These are phyloP conservation scores for Argyrosomus japonicus DNA, from an alignment of 2,113 vertebrate genomes.

Conservation along the genomic window DNA sequence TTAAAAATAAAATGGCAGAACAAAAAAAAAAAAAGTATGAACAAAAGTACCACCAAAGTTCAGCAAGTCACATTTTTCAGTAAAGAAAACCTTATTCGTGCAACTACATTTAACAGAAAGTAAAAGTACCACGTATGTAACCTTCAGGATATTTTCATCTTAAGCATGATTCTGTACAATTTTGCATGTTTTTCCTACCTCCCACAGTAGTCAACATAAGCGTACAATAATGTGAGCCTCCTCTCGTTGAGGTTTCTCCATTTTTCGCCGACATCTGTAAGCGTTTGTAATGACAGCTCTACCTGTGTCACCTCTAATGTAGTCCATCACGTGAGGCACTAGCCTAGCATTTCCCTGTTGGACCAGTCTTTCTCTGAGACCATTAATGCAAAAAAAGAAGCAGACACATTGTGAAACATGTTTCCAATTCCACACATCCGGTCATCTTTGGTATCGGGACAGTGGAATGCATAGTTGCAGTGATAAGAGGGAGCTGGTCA, in stretches of 20 bases:
- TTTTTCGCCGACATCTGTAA: conserved; percentile 46
- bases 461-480: conserved; percentile 95
- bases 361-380: conserved; percentile 63
- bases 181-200: conserved; percentile 81
- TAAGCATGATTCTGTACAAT: conserved; percentile 89
- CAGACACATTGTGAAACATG: conserved; percentile 66
- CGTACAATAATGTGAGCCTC: conserved; percentile 58
- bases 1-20: conserved; percentile 82
- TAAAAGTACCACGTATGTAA: conserved; percentile 90
- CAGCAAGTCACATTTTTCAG: conserved; percentile 85
- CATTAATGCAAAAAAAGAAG: conserved; percentile 71
- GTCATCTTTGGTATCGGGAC: conserved; percentile 94
- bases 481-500: conserved; percentile 77
- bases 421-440: conserved; percentile 81
- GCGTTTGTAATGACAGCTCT: conserved; percentile 38
- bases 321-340: conserved; percentile 66
- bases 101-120: conserved; percentile 86
- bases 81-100: conserved; percentile 86
- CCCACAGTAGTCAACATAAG: conserved; percentile 87
- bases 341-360: conserved; percentile 62
- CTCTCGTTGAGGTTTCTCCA: conserved; percentile 26
- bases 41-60: conserved; percentile 89
- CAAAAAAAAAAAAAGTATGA: conserved; percentile 64
- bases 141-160: conserved; percentile 87
- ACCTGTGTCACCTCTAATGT: conserved; percentile 36